Evolutionary conservation across 1,140 invertebrate genomes (phyloP).

Genomic region (Trichoplusia ni): DNA sequence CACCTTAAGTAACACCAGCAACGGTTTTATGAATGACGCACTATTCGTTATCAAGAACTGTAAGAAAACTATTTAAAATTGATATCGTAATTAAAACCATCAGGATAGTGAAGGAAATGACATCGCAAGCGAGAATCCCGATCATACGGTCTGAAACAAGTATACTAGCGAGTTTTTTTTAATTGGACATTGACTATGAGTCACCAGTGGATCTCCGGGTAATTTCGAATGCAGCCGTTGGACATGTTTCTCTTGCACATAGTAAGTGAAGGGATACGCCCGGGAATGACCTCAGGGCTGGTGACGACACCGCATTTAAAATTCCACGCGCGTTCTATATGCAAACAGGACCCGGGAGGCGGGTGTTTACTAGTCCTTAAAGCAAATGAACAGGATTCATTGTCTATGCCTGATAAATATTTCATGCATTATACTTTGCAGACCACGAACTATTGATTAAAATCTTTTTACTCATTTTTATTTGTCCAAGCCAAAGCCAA

Average conservation of each 20-base stretch:
- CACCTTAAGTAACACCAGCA: no score
- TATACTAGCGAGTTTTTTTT: constrained; percentile 42
- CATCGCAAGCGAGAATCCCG: constrained; percentile 16
- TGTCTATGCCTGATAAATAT: constrained; percentile 6
- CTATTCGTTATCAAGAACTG: no score
- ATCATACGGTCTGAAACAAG: constrained; percentile 12
- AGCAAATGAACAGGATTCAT: constrained; percentile 8
- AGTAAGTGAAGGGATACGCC: constrained; percentile 49
- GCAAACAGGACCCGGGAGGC: constrained; percentile 18
- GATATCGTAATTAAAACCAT: neutral
- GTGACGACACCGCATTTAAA: constrained; percentile 48
- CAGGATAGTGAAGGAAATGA: constrained; percentile 2
- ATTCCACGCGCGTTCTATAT: constrained; percentile 41
- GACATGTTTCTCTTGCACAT: constrained; percentile 30
- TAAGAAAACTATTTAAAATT: no score
- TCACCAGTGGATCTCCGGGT: constrained; percentile 40
- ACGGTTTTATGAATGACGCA: no score
- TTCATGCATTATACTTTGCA: no score
- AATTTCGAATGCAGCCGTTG: constrained; percentile 39
- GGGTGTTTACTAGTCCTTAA: constrained; percentile 16
- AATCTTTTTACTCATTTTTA: neutral
- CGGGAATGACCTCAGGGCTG: constrained; percentile 37
- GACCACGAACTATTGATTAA: neutral
- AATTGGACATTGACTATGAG: constrained; percentile 54
- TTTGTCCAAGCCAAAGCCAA: neutral